Base-by-base conservation (phyloP, 2,888 invertebrate genomes). In the Aplocera efformata region DNA sequence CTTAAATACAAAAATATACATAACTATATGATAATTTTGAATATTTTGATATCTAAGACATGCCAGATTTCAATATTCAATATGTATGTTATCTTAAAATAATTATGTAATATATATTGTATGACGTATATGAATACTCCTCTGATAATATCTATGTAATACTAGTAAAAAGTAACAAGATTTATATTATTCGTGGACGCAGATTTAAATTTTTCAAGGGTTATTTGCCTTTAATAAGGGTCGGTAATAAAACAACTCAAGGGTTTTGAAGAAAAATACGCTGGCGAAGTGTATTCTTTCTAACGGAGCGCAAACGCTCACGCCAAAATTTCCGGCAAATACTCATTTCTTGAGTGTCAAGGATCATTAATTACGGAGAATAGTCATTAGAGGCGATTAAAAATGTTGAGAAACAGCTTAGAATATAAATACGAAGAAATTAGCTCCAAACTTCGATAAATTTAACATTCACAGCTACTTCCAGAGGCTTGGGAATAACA, bases 311-410 rank as follows among this genome's bases (percentile, higher is more conserved):
- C 36, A 53, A 50, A 57, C 13, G 63, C 60, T 56, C 58, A 63
- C 57, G 60, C 48, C 50, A 63, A 62, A 63, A 69, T 72, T 71
- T 52, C 52, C 53, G 56, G 55, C 63, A 73, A 75, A 66, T 67
- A 65, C 63, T 64, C 67, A 72, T 75, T 76, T 66, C 60, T 68
- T 63, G 69, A 69, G 62, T 67, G 73, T 71, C 73, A 68, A 72
- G 67, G 58, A 59, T 67, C 79, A 79, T 85, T 81, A 83, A 84
- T 85, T 81, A 81, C 68, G 65, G 63, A 53, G 62, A 72, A 66
- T 64, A 77, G 78, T 79, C 78, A 79, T 83, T 81, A 83, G 70
- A 67, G 70, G 53, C 73, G 66, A 76, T 83, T 82, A 76, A 77
- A 81, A 71, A 79, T 75, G 70, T 63, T 64, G 64, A 75, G 65